Evolutionary conservation across 2,888 invertebrate genomes (phyloP).

Genomic region (Steinernema scapterisci): DNA sequence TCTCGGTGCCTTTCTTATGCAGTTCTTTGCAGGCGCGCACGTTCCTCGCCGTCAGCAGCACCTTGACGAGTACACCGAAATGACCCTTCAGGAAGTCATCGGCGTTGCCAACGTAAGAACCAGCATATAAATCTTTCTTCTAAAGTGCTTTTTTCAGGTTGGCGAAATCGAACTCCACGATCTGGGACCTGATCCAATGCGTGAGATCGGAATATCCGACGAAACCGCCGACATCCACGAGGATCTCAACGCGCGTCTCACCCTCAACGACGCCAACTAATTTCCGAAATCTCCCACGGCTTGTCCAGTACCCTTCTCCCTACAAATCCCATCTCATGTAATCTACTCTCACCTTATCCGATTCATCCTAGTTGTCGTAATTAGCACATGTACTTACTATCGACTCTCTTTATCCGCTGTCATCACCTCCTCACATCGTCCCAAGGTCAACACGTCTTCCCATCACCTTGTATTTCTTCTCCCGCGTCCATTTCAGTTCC

Average conservation of each 20-base stretch:
- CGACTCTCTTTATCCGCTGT: not conserved
- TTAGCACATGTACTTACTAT: not conserved
- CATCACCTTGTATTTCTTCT: not conserved
- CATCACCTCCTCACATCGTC: not conserved
- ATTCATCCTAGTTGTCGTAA: not conserved
- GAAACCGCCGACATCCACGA: not conserved
- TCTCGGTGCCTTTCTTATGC: not conserved
- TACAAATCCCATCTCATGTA: not conserved
- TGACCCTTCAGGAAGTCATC: not conserved
- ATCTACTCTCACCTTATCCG: slow-evolving; percentile 13
- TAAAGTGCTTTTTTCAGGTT: not conserved
- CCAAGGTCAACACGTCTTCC: not conserved
- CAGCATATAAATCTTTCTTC: not conserved
- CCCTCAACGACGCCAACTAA: slow-evolving; percentile 17
- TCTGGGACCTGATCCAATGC: not conserved
- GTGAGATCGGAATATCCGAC: slow-evolving; percentile 14
- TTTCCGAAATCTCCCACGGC: not conserved
- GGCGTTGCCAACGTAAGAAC: not conserved
- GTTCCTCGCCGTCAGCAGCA: not conserved
- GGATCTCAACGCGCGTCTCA: slow-evolving; percentile 7
- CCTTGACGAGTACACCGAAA: not conserved
- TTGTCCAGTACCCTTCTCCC: not conserved
- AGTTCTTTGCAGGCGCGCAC: not conserved
- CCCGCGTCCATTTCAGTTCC: not conserved
- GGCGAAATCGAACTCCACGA: not conserved